phyloP scores from a whole-genome alignment of 1,140 invertebrate species.

The Eupristina koningsbergeri region DNA sequence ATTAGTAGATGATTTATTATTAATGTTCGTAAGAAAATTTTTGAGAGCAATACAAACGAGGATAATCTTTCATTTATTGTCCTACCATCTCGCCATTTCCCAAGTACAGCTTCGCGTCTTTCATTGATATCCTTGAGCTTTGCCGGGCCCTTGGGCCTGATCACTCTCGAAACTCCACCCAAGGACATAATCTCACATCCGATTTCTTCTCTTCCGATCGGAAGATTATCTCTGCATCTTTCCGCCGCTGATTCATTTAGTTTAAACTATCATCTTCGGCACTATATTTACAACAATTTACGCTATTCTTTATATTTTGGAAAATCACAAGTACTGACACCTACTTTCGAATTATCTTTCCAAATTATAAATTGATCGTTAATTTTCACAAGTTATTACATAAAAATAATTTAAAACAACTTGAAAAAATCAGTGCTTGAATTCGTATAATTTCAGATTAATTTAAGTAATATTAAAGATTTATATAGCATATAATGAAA shows the following conservation, averaged over 20 bases:
- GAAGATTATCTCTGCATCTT: neutral
- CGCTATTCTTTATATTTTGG: neutral
- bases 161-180: conserved; percentile 57
- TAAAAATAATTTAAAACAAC: no score
- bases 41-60: neutral
- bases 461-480: no score
- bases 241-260: conserved; percentile 12
- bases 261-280: neutral
- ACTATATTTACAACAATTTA: neutral
- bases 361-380: no score
- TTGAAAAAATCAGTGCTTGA: no score
- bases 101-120: conserved; percentile 64
- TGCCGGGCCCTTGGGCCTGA: conserved; percentile 65
- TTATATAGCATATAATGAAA: no score
- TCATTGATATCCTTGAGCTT: conserved; percentile 64
- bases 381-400: no score
- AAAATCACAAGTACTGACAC: neutral
- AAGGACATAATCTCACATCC: conserved; percentile 64
- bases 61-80: neutral
- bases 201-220: conserved; percentile 20
- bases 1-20: no score
- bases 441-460: no score
- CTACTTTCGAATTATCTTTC: no score
- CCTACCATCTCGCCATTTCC: conserved; percentile 70
- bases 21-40: no score